Base-by-base conservation (phyloP, 2,113 vertebrate species). In the Sclerurus mexicanus region DNA sequence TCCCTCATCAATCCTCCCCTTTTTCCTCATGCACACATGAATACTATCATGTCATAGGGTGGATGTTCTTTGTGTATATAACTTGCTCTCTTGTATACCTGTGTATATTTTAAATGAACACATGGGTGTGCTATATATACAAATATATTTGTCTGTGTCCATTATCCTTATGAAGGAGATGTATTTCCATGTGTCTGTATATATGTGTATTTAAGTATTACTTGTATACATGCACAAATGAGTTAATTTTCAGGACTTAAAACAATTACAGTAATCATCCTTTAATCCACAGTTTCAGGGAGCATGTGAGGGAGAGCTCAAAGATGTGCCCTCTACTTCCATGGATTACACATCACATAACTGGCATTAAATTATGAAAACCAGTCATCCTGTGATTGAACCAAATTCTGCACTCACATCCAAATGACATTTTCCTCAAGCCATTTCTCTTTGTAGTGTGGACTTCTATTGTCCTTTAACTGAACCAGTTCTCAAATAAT, bases 91-190 rank as follows among this genome's bases (percentile, higher is more conserved):
- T 44, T 7, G 4, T 71, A 16, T 37, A 30, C 9, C 13, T 62
- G 46, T 40, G 5, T 73, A 0, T 86, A 25, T 64, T 76, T 80
- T 31, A 84, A n/a, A 18, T 49, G 22, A 60, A 42, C 3, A 1
- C 2, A 0, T 73, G 40, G 17, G 6, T 86, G n/a, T 73, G 28
- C 16, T 73, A 2, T 64, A 19, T 24, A 10, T 64, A 44, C 3
- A 15, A 27, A 60, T 35, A 4, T 49, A 15, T 42, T 33, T 72
- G 19, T 67, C 10, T 59, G 2, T 3, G 2, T 50, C 25, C 25
- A 12, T 64, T 84, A 27, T 21, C 7, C 7, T 4, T 47, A 9
- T 12, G 39, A 47, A 89, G n/a, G 21, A 89, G 39, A 24, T 28
- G 3, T 30, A 1, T 58, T 83, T 86, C 37, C 44, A 6, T 14